Percentiles rank a stretch among this genome's conserved stretches.
Conservation (phyloP, 2,888 invertebrate species). For the Pollenia amentaria region DNA sequence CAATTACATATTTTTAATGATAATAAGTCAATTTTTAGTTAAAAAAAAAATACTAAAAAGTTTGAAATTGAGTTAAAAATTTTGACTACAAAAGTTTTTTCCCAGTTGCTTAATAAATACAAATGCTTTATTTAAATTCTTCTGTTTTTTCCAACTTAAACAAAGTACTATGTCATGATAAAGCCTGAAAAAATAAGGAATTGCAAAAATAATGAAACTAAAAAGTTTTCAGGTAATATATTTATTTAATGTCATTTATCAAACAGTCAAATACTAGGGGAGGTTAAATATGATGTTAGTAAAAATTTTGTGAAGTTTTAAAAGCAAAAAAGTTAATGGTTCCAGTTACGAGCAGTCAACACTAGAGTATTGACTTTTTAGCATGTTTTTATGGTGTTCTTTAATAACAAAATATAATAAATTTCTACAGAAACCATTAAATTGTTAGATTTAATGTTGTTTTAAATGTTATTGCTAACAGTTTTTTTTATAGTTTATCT, state of each 20-base stretch:
- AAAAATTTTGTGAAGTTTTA: slow-evolving; percentile 3
- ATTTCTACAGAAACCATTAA: slow-evolving; percentile 1
- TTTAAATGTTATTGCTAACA: slow-evolving; percentile 19
- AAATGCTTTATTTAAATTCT: neutral
- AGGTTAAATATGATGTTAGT: slow-evolving; percentile 25
- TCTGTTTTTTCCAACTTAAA: neutral
- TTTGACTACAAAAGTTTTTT: slow-evolving; percentile 12
- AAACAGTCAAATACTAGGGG: slow-evolving; percentile 14
- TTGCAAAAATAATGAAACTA: slow-evolving; percentile 9
- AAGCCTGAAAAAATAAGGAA: slow-evolving; percentile 1
- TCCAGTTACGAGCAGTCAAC: slow-evolving; percentile 33
- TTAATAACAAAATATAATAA: neutral
- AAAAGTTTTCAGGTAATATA: slow-evolving; percentile 45
- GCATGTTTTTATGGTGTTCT: neutral
- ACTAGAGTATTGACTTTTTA: slow-evolving; percentile 35
- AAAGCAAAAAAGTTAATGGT: slow-evolving; percentile 22
- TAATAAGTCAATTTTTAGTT: too few relatives aligned
- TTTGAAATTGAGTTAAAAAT: slow-evolving; percentile 12
- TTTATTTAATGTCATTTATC: slow-evolving; percentile 31
- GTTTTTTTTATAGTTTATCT: neutral
- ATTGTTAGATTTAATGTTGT: slow-evolving; percentile 4
- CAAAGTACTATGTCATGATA: slow-evolving; percentile 25
- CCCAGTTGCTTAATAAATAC: neutral
- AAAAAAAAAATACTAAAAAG: neutral
- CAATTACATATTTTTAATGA: too few relatives aligned